Evolutionary conservation across 2,113 vertebrate genomes (phyloP), one percentile per base, ranked within the genome.

Genomic region (Scartelaos histophorus): DNA sequence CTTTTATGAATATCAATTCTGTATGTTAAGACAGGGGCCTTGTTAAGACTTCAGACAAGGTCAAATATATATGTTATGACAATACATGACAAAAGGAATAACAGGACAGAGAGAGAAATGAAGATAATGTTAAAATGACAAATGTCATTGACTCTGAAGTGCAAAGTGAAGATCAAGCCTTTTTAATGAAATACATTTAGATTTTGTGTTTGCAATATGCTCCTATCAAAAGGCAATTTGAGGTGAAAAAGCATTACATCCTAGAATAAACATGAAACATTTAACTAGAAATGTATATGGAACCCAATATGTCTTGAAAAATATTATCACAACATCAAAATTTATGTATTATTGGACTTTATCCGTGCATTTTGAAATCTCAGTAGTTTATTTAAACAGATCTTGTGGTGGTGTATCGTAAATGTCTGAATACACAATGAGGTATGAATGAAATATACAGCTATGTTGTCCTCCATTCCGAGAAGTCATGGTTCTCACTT

Each of bases 381-480:
- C 94, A 95, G 93, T 89, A 94, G 94, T 94, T 95, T 93, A 86
- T 95, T 95, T 93, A 95, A 94, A 93, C 92, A 83, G 92, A 90
- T 86, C 84, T 88, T 87, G 92, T 86, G 93, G 93, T 92, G 92
- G 92, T 87, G 91, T 88, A 90, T 88, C 79, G 92, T 93, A 89
- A 95, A 95, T 78, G 94, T 94, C 92, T 93, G 95, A 96, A 97
- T 96, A 90, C 91, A 87, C 89, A 96, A 96, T 94, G 94, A 94
- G 94, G 93, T 93, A 94, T 94, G 95, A 94, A 85, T 93, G 78
- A 94, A 89, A 85, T 90, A 82, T 71, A 71, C 82, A 85, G 92
- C 90, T 91, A 88, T 84, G 49, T 92, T 95, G 94, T 94, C 94
- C 94, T 95, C 95, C 93, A 95, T 95, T 94, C 93, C 92, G 94